Percentiles rank a stretch among this genome's conserved stretches.
Conservation (phyloP, 2,888 invertebrate species). For the Autographa gamma region DNA sequence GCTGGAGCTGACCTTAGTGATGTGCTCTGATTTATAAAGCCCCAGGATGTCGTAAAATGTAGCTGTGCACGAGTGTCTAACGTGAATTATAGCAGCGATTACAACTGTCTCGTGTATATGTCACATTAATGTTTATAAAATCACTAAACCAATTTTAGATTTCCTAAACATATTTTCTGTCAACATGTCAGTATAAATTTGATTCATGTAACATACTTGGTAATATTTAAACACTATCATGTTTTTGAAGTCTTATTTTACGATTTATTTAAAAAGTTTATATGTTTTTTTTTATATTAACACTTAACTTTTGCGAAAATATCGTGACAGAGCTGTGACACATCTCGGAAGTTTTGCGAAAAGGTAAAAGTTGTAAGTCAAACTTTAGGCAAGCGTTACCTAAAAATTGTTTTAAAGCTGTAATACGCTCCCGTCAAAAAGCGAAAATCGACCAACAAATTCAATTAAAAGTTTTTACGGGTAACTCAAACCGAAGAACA, state of each 20-base stretch:
- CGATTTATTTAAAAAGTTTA: constrained; percentile 16
- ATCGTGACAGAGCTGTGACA: constrained; percentile 47
- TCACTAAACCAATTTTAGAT: constrained; percentile 41
- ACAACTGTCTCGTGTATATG: constrained; percentile 40
- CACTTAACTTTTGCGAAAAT: constrained; percentile 18
- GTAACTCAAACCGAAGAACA: constrained; percentile 80
- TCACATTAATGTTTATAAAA: constrained; percentile 36
- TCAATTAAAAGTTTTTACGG: constrained; percentile 85
- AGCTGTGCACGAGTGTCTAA: constrained; percentile 32
- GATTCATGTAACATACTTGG: constrained; percentile 24
- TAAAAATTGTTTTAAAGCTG: constrained; percentile 76
- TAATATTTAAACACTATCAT: constrained; percentile 16
- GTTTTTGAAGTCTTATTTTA: constrained; percentile 14
- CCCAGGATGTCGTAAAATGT: constrained; percentile 45
- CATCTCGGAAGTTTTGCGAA: constrained; percentile 47
- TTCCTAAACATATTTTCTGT: constrained; percentile 45
- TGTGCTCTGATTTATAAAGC: constrained; percentile 50
- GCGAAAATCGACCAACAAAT: constrained; percentile 82
- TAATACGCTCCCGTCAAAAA: constrained; percentile 79
- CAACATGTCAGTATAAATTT: constrained; percentile 28
- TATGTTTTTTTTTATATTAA: background rate
- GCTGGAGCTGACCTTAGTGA: constrained; percentile 54
- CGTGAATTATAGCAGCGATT: constrained; percentile 45
- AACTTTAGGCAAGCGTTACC: constrained; percentile 69
- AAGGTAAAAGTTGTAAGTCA: constrained; percentile 66